Evolutionary conservation across 2,113 vertebrate genomes (phyloP), one percentile per base, ranked within the genome.

Genomic region (Himantopus leucocephalus): DNA sequence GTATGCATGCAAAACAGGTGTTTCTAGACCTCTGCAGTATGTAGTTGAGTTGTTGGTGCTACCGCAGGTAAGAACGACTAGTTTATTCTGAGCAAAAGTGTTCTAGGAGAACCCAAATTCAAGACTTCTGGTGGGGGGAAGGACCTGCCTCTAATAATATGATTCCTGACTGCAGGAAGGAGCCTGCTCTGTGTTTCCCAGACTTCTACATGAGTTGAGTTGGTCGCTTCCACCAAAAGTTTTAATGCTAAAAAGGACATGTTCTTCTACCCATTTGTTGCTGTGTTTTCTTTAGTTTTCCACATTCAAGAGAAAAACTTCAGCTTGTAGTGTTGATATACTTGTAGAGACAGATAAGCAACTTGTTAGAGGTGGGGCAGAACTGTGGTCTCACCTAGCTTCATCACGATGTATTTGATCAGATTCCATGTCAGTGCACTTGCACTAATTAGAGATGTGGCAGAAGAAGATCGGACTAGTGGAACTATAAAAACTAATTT

Each of bases 161-260:
- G 1, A 52, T 55, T 87, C 43, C 66, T 84, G 64, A 59, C 24
- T 75, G 3, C 1, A 1, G 19, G 30, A 87, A 84, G 41, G 55
- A 78, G 12, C 13, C 12, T 82, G 5, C 9, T 83, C 27, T 74
- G 9, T 78, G n/a, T 79, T 93, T 88, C 88, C 62, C 24, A 26
- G 45, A 52, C 21, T 75, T 84, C 8, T 73, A 0, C 0, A 0
- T 60, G 32, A 35, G 12, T 75, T 85, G 19, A 56, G 24, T 66
- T 68, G 24, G 6, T 73, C 5, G 2, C 17, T 70, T 94, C 10
- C 27, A 56, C 4, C 11, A 27, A 18, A 56, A 45, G 10, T 35
- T 74, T 78, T 64, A 70, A 37, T 62, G 10, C n/a, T 52, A 26
- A 58, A 74, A 53, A 22, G 27, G 4, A 5, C 6, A 5, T 64